These are phyloP conservation scores for Brachionus rubens DNA, from an alignment of 1,140 invertebrate species.

Conservation along the genomic window DNA sequence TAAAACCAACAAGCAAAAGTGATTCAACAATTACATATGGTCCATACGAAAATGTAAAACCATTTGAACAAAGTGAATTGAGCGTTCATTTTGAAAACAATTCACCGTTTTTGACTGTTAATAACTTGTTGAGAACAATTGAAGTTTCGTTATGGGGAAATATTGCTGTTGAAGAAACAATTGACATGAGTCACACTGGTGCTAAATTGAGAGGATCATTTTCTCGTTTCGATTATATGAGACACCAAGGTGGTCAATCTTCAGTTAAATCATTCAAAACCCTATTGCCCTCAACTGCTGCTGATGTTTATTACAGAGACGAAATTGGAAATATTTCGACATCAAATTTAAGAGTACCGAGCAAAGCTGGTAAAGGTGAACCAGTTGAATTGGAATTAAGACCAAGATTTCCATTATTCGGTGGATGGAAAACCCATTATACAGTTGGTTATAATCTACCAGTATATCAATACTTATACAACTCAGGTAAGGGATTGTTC, in stretches of 20 bases:
- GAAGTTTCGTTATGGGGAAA: slow-evolving; percentile 99
- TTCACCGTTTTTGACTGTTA: slow-evolving; percentile 86
- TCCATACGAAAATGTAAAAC: slow-evolving; percentile 73
- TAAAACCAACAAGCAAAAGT: slow-evolving; percentile 76
- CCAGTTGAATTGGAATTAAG: slow-evolving; percentile 88
- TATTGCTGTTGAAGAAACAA: slow-evolving; percentile 89
- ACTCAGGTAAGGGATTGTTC: slow-evolving; percentile 71
- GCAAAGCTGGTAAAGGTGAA: slow-evolving; percentile 65
- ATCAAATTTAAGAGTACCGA: slow-evolving; percentile 76
- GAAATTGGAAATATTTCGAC: slow-evolving; percentile 99
- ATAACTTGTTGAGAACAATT: slow-evolving; percentile 76
- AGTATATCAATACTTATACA: slow-evolving; percentile 88
- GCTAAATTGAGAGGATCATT: slow-evolving; percentile 90
- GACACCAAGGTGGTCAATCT: slow-evolving; percentile 76
- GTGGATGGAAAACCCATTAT: slow-evolving; percentile 97
- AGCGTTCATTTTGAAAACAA: slow-evolving; percentile 92
- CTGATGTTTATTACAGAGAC: slow-evolving; percentile 89
- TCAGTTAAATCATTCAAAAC: slow-evolving; percentile 84
- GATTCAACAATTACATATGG: slow-evolving; percentile 81
- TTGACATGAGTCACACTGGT: slow-evolving; percentile 86
- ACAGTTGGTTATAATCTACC: slow-evolving; percentile 94
- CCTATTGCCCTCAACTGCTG: slow-evolving; percentile 79
- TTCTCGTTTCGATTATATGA: slow-evolving; percentile 88
- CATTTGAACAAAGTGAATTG: slow-evolving; percentile 68
- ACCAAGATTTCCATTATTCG: slow-evolving; percentile 93